Evolutionary conservation across 2,797 vertebrate species (phyloP), one percentile per base, ranked within the genome.

Genomic region (Gobio occitaniae): DNA sequence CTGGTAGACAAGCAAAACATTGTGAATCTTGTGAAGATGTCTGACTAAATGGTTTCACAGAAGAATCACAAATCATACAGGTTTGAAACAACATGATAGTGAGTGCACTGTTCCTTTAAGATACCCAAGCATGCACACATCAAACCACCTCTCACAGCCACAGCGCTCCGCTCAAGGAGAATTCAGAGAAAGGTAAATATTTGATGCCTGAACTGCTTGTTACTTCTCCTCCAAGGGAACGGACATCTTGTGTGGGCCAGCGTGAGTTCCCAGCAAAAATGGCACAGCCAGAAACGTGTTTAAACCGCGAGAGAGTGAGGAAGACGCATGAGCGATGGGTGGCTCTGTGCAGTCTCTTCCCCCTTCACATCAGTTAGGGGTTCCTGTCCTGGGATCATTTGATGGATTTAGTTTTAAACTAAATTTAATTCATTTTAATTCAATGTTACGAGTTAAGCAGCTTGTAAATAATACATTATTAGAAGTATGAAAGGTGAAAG

Each of bases 171-270:
- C 29, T 50, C 25, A 13, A 65, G 44, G 29, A 65, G 80, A 74
- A 74, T 74, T 63, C 70, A n/a, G 80, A 63, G 81, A 75, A 83
- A 83, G 44, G 81, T 75, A 75, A 83, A 83, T 66, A 83, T 83
- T 75, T 83, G 81, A 83, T 52, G 80, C 69, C 80, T 59, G 69
- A 82, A 82, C 80, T 63, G 70, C 80, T 74, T 63, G 70, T 75
- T 83, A 65, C 81, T 83, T 83, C 61, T 83, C 25, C 70, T 65
- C 44, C 56, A 61, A 11, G 19, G 59, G 59, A 75, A 72, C n/a
- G 25, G 70, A 52, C 81, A 75, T 66, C 81, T 75, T 83, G 81
- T 83, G 81, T 83, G 81, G 81, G 70, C 81, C 44, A 75, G 59
- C 19, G 0, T 38, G 56, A 75, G 9, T 74, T 82, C 54, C 81